phyloP scores from a whole-genome alignment of 2,797 vertebrate genomes.

The Coregonus suidteri region DNA sequence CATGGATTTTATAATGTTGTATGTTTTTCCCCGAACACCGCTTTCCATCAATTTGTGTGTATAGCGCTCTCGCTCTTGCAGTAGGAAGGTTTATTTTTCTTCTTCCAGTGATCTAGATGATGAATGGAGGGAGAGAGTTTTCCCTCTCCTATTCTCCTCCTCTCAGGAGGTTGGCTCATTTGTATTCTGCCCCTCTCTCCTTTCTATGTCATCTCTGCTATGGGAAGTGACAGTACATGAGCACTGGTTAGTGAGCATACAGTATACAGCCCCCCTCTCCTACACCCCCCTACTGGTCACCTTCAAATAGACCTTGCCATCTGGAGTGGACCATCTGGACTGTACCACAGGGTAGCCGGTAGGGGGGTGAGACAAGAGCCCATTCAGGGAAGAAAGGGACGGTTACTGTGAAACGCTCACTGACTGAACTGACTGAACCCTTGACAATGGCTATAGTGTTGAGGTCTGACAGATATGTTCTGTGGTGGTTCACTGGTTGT shows the following conservation, averaged over 20 bases:
- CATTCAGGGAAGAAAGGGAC: slow-evolving; percentile 12
- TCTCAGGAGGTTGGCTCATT: slow-evolving; percentile 42
- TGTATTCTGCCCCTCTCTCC: slow-evolving; percentile 51
- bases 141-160: slow-evolving; percentile 8
- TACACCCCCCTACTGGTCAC: slow-evolving; percentile 52
- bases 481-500: slow-evolving; percentile 26
- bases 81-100: slow-evolving; percentile 42
- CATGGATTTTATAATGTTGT: too few species aligned
- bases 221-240: slow-evolving; percentile 45
- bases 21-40: too few species aligned
- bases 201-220: slow-evolving; percentile 28
- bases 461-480: not conserved
- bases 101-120: slow-evolving; percentile 39
- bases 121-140: slow-evolving; percentile 49
- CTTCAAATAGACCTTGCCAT: slow-evolving; percentile 71
- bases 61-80: not conserved
- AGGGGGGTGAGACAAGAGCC: slow-evolving; percentile 22
- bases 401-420: slow-evolving; percentile 21
- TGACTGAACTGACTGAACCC: not conserved
- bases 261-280: not conserved
- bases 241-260: slow-evolving; percentile 40
- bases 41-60: not conserved
- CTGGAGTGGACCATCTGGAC: slow-evolving; percentile 70
- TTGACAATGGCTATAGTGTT: not conserved
- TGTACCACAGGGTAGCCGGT: slow-evolving; percentile 57